Base-by-base conservation (phyloP, 1,140 invertebrate genomes). In the Saccostrea cuccullata region DNA sequence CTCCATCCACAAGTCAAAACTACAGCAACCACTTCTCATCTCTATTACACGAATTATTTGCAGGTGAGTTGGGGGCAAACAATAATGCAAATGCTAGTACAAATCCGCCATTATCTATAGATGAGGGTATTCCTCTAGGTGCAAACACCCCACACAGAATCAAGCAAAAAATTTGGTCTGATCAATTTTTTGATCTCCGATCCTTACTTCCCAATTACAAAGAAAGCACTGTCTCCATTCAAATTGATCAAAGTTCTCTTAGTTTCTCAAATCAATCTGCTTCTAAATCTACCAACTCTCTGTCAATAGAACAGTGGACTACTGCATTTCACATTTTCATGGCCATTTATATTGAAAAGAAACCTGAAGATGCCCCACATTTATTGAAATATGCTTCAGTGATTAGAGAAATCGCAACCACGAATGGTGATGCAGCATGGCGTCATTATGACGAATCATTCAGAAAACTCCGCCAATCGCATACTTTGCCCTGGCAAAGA, bases 161-260 rank as follows among this genome's bases (percentile, higher is more conserved):
- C 12, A 85, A 60, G 60, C 73, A 87, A 83, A 88, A 88, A 77
- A 88, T 88, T 73, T 88, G 87, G 87, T 12, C 60, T 58, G 67
- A 85, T 55, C 58, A 88, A 30, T 85, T 55, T 85, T 26, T 88
- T 55, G 87, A 88, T n/a, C 36, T 88, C 5, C 40, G 17, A 2
- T 73, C 82, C 56, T 47, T 88, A 2, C 47, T 73, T 9, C 84
- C 87, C 12, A 70, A 70, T 12, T 30, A 73, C 17, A 77, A 88
- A 13, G 84, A 85, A 26, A 67, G n/a, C 58, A 85, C 40, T 9
- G 23, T 85, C 20, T 55, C 77, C 12, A 84, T 85, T 26, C 36
- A 85, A 47, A 77, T 85, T 56, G 83, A 70, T 9, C 26, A n/a
- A 40, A 77, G n/a, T 47, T 73, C 64, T 70, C 23, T 85, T 4